Base-by-base conservation (phyloP, 2,797 vertebrate genomes). In the Platyrinchus mystaceus region DNA sequence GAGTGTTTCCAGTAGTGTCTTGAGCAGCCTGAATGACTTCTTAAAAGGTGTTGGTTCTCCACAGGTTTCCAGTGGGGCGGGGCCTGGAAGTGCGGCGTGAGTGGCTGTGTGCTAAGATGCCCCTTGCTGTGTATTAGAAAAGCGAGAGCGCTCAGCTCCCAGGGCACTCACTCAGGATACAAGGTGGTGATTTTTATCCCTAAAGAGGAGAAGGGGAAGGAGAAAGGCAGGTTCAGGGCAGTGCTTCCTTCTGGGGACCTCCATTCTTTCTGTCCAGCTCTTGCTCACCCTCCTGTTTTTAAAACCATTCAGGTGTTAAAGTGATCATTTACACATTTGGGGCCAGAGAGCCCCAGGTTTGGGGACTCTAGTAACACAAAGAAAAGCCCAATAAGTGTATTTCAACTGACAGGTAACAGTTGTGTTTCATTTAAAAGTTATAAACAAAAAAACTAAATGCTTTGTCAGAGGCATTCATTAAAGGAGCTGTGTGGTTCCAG, bases 401-500 rank as follows among this genome's bases (percentile, higher is more conserved):
- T 77, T 93, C 76, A 63, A 9, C 71, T 84, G 77, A 68, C 30
- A 69, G 73, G 41, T 37, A 70, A 41, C 4, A 23, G n/a, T 47
- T 53, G 6, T 37, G 68, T 55, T 82, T 71, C 58, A 68, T 79
- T 84, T 64, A 0, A 69, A 56, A 79, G 26, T 16, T 68, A 44
- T 36, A 34, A 46, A 11, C 10, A 21, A 64, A n/a, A 56, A 32
- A 0, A 2, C 18, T 47, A 94, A 93, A 69, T 87, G 59, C 60
- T 93, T 97, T 95, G 85, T 97, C 84, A 44, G 17, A 66, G 75
- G 77, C 36, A 64, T 39, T 92, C 76, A 71, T 96, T 95, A 93
- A 95, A 96, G 82, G 63, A 90, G 84, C 80, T 43, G 37, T 19
- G 2, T 59, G 32, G 89, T 92, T 74, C 81, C 79, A 87, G 67